phyloP scores from a whole-genome alignment of 2,888 invertebrate genomes.

The Steinernema hermaphroditum region DNA sequence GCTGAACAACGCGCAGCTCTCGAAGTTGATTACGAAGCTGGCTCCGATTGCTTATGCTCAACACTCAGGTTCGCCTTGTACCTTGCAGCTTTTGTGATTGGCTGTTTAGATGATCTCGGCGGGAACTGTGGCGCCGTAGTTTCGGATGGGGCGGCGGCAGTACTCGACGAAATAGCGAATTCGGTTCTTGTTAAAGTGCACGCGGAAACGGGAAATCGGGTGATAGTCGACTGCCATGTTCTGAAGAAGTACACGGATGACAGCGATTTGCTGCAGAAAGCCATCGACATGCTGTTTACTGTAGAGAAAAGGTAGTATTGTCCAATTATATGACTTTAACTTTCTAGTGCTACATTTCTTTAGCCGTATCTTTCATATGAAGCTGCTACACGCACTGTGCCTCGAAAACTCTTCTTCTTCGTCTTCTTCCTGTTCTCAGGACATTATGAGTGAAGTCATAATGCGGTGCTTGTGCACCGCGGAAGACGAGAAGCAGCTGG shows the following conservation, averaged over 20 bases:
- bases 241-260: background rate
- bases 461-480: background rate
- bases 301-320: background rate
- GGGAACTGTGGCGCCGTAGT: background rate
- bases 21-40: background rate
- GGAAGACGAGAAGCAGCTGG: constrained; percentile 4
- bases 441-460: background rate
- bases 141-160: background rate
- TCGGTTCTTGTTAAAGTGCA: background rate
- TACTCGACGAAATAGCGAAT: background rate
- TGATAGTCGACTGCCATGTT: background rate
- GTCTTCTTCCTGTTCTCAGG: background rate
- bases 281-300: background rate
- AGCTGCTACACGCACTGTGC: background rate
- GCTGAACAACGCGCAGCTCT: background rate
- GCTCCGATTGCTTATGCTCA: background rate
- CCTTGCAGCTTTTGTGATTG: background rate
- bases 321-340: background rate
- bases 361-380: background rate
- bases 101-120: background rate
- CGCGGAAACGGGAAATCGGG: background rate
- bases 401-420: background rate
- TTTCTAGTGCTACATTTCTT: background rate
- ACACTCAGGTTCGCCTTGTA: background rate
- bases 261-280: background rate